These are phyloP conservation scores for Epinotia brunnichana DNA, from an alignment of 2,888 invertebrate species.

Conservation along the genomic window DNA sequence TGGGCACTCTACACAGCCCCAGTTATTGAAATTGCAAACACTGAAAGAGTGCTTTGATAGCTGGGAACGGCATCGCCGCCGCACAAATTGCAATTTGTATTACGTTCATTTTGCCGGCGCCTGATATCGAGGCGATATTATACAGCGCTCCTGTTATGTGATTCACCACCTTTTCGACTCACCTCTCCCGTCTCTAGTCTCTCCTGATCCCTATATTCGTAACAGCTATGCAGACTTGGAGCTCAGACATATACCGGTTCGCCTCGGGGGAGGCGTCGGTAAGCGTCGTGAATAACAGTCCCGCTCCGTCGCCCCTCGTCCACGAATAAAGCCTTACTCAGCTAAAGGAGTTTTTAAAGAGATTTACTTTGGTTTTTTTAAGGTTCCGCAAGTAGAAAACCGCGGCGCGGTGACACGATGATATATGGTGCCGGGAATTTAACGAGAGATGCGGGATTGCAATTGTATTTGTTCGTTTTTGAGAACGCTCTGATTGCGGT, in stretches of 20 bases:
- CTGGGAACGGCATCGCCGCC: constrained; percentile 47
- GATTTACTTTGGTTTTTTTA: constrained; percentile 44
- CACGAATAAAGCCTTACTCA: constrained; percentile 42
- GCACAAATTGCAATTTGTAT: constrained; percentile 58
- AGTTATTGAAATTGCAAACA: constrained; percentile 57
- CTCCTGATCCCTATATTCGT: background rate
- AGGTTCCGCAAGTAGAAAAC: constrained; percentile 35
- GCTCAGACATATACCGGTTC: background rate
- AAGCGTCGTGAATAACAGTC: background rate
- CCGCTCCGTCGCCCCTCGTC: constrained; percentile 22
- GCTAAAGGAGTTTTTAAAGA: constrained; percentile 44
- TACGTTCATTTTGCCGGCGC: constrained; percentile 52
- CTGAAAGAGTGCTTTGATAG: constrained; percentile 55
- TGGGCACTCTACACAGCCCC: constrained; percentile 43
- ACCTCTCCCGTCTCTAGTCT: background rate
- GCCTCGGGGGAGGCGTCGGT: background rate
- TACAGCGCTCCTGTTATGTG: constrained; percentile 33
- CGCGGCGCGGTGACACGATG: constrained; percentile 34
- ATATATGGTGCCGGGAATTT: constrained; percentile 31
- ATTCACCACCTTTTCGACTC: constrained; percentile 1
- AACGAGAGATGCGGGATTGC: constrained; percentile 29
- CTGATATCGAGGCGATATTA: constrained; percentile 43
- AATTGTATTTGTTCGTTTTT: constrained; percentile 25
- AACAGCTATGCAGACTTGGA: background rate
- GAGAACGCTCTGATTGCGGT: constrained; percentile 12